These are phyloP conservation scores for Poliocrania exsul DNA, from an alignment of 2,797 vertebrate genomes.

Conservation along the genomic window DNA sequence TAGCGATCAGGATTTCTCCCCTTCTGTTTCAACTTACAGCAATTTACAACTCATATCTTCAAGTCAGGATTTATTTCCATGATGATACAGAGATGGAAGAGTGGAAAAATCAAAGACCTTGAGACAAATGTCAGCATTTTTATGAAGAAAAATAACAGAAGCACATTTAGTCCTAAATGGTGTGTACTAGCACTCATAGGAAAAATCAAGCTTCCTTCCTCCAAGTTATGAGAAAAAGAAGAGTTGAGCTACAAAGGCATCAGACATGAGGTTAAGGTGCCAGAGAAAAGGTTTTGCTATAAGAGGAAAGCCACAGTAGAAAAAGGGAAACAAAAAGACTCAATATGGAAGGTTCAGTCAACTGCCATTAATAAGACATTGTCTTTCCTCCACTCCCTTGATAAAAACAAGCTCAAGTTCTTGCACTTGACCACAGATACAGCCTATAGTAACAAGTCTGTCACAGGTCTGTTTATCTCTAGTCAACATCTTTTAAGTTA, in stretches of 20 bases:
- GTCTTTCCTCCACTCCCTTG: not conserved
- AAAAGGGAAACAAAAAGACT: not conserved
- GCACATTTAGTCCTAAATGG: not conserved
- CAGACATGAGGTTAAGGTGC: not conserved
- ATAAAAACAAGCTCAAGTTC: not conserved
- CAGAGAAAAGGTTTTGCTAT: not conserved
- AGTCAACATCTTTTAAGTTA: not conserved
- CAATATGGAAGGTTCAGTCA: not conserved
- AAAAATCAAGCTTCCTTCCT: not conserved
- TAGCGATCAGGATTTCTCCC: not conserved
- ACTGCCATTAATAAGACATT: not conserved
- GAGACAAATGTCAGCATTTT: not conserved
- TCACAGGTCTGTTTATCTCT: not conserved
- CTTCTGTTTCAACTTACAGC: not conserved
- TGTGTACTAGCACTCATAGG: not conserved
- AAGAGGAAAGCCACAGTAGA: not conserved
- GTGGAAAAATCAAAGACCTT: not conserved
- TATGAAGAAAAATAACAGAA: not conserved
- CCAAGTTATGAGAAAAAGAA: not conserved
- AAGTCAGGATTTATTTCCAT: not conserved
- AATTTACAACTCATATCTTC: not conserved
- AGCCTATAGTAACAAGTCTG: not conserved
- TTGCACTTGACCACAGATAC: not conserved
- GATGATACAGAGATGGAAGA: not conserved
- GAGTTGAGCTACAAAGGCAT: not conserved